Base-by-base conservation (phyloP, 2,797 vertebrate species). In the Euthynnus affinis region DNA sequence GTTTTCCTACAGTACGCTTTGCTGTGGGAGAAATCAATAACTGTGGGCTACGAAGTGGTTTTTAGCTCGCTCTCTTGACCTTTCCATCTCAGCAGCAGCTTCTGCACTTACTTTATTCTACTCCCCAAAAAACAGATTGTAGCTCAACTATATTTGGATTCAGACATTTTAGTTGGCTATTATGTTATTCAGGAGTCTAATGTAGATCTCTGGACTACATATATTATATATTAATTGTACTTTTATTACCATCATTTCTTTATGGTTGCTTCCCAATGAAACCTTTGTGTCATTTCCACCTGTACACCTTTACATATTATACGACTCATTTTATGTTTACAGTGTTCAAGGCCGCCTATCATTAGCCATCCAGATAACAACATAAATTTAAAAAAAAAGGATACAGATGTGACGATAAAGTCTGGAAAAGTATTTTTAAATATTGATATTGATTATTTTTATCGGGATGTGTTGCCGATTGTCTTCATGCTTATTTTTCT, bases 1-100 rank as follows among this genome's bases (percentile, higher is more conserved):
- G 89, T 89, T 86, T 87, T 74, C 69, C 74, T 80, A 20, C 91
- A 57, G 83, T 82, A 53, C 23, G 63, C 76, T 78, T 73, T 88
- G 78, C 90, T 89, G 87, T 86, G 88, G 78, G 83, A 92, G 87
- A 91, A 92, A 91, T 93, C 91, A 86, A 93, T 93, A 92, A 82
- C 90, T 85, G 89, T 90, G 90, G 90, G 92, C 89, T 87, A 87
- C 32, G 68, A 65, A 85, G 83, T 87, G 87, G 79, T 92, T 91
- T 91, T 90, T 86, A 89, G 83, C 76, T 89, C 58, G 71, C 82
- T 83, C 89, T 88, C 82, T 78, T 90, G 87, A 92, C 88, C 90
- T 89, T 85, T 86, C 71, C 79, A 87, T 89, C 83, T 91, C 81
- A 22, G 85, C 83, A 73, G 67, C 79, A 89, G 85, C 84, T 84